Evolutionary conservation across 2,797 vertebrate genomes (phyloP).

Genomic region (Saxicola maurus): DNA sequence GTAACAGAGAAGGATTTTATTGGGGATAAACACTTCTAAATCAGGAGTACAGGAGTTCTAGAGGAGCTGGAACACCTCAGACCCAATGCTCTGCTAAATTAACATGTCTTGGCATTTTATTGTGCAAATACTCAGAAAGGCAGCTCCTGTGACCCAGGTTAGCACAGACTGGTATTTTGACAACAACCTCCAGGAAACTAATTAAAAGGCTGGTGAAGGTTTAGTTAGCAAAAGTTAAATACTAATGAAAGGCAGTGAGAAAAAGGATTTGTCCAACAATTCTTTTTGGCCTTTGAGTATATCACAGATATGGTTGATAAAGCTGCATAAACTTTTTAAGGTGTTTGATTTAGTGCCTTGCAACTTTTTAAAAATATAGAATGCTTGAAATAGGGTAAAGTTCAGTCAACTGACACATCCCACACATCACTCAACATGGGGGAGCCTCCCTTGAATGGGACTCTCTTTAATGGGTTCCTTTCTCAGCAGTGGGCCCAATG

Average conservation of each 20-base stretch:
- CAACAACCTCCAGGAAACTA: background rate
- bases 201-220: background rate
- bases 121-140: background rate
- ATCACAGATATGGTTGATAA: background rate
- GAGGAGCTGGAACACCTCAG: background rate
- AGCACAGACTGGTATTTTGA: background rate
- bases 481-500: background rate
- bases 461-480: slow-evolving; percentile 1
- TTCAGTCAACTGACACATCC: background rate
- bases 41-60: background rate
- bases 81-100: background rate
- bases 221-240: slow-evolving; percentile 16
- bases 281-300: background rate
- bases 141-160: background rate
- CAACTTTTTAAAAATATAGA: background rate
- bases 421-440: background rate
- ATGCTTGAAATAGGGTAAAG: background rate
- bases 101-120: background rate
- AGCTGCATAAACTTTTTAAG: background rate
- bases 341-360: background rate
- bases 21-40: background rate
- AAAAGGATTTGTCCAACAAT: background rate
- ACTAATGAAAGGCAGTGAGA: background rate
- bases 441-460: background rate
- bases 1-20: background rate